Base-by-base conservation (phyloP, 30 jellyfish, hydroid and myxozoan species). In the Pelagia noctiluca region DNA sequence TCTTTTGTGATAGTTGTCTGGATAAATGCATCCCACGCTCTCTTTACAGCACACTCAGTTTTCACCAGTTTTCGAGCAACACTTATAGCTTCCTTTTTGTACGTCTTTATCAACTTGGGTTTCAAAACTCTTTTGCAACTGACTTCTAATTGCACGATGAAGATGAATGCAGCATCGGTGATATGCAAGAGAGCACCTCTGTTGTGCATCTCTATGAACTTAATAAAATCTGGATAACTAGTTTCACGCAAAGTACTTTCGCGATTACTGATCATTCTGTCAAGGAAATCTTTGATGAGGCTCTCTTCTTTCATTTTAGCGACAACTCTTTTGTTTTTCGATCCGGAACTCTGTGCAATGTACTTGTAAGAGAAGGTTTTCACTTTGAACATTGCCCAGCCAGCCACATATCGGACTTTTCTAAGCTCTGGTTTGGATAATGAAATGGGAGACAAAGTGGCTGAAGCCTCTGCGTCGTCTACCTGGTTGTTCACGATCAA, bases 121-220 rank as follows among this genome's bases (percentile, higher is more conserved):
- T 42, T 42, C 57, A 42, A 42, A 42, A 42, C 16, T 42, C 57
- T 42, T 42, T 42, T 42, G 57, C 57, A 42, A 42, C 57, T 42
- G 57, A 42, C 57, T 42, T 42, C 57, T 42, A 42, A 42, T 42
- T 42, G 57, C 12, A 42, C 57, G 57, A 5, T 5, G 57, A 42
- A 42, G 57, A 42, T 42, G 57, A 42, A 42, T 42, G 57, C 57
- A 42, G 57, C 57, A 42, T 42, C 57, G 57, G 57, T 42, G 57
- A 42, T 42, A 42, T 42, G 57, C 57, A 42, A 16, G 57, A 42
- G 57, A 16, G 57, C 57, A 42, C 57, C 57, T 42, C 57, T 42
- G 16, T 42, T 42, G 57, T 42, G 57, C 16, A 42, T 42, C 57
- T 42, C 57, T 42, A 5, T 42, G 57, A 5, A 16, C 57, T 42